Evolutionary conservation across 1,140 invertebrate species (phyloP), one percentile per base, ranked within the genome.

Genomic region (Drosophila aff.): DNA sequence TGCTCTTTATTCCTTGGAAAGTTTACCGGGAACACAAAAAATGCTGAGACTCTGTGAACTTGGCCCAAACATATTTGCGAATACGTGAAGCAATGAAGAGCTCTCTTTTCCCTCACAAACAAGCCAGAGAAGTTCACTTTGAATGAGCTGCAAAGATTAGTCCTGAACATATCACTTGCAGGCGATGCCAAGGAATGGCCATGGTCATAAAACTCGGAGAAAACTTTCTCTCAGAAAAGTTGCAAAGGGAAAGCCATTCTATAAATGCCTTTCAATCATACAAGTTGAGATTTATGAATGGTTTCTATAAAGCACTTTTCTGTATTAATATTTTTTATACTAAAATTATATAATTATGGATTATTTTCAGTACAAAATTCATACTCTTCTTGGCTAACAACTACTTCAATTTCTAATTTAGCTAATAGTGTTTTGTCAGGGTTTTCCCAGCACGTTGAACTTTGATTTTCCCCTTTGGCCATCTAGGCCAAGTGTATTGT

Each of bases 21-120:
- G 85, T 89, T 87, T 84, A 71, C 65, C 36, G 26, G 77, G 57
- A 76, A 83, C 83, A 87, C 61, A 58, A 82, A 82, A 82, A 77
- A 80, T 76, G 76, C 63, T 57, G 44, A 65, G 67, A 60, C 77
- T 38, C 57, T 64, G 62, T 47, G 59, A 78, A 78, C 49, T 79
- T 79, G 47, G 67, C 46, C 43, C 58, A 59, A 79, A 79, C 60
- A 78, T 78, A 77, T 78, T 78, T 78, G 67, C 44, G 26, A 65
- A 50, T 55, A 79, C 76, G 76, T 79, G 76, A 38, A 60, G 76
- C 33, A 55, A 79, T 47, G 76, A 44, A 57, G 43, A 79, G 47
- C n/a, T 26, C 28, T 18, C 46, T 4, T 26, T 26, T 49, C 9
- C 23, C 43, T 33, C 16, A 31, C 33, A 76, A 75, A 52, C 36